A percentile compares a stretch with the other conserved stretches of the same genome.
Conservation (phyloP, 2,797 vertebrate species). For the Chelidonichthys spinosus region DNA sequence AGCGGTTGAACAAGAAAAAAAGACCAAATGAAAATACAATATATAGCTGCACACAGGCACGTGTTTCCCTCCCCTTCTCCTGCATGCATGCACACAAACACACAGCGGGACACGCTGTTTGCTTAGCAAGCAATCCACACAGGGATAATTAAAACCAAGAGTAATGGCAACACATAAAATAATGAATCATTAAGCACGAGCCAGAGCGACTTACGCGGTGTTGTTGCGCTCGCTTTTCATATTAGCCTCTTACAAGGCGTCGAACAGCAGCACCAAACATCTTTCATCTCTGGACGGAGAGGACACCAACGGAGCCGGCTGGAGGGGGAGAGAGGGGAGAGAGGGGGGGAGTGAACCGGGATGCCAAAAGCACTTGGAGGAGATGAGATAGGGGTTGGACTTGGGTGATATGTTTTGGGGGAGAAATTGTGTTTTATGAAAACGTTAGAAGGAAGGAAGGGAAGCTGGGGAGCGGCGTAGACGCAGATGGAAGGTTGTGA, state of each 20-base stretch:
- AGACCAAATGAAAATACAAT: background rate
- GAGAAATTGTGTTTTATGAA: conserved; percentile 22
- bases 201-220: conserved; percentile 30
- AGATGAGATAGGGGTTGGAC: conserved; percentile 27
- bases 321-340: conserved; percentile 17
- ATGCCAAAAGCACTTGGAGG: conserved; percentile 30
- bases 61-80: conserved; percentile 5
- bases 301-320: conserved; percentile 56
- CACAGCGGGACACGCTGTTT: conserved; percentile 29
- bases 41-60: background rate
- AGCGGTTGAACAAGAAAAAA: conserved; percentile 11
- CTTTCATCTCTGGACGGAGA: conserved; percentile 59
- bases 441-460: conserved; percentile 11
- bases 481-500: conserved; percentile 10
- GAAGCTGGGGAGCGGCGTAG: background rate
- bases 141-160: conserved; percentile 51
- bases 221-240: conserved; percentile 38
- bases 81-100: background rate
- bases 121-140: conserved; percentile 40
- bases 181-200: conserved; percentile 60
- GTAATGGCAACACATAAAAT: conserved; percentile 37
- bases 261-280: conserved; percentile 56
- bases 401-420: conserved; percentile 26
- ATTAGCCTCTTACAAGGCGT: conserved; percentile 55
- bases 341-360: conserved; percentile 12